These are phyloP conservation scores for Drosophila monieri DNA, from an alignment of 2,888 invertebrate species.

Conservation along the genomic window DNA sequence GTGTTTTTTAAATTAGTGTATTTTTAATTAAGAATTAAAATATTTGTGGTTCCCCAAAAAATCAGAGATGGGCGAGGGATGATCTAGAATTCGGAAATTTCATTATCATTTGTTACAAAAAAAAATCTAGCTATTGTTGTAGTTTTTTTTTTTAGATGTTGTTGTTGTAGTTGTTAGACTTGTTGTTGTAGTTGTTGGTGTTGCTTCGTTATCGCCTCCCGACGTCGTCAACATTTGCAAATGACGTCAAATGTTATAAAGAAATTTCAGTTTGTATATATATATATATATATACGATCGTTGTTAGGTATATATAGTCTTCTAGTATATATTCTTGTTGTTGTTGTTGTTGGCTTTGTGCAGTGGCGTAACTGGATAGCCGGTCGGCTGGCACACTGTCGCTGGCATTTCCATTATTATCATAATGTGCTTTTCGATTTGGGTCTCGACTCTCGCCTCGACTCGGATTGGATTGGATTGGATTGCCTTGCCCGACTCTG, in stretches of 20 bases:
- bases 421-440: constrained; percentile 65
- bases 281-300: not conserved
- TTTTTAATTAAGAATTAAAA: not conserved
- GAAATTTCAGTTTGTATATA: constrained; percentile 39
- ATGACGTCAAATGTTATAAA: constrained; percentile 70
- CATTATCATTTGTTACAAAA: not conserved
- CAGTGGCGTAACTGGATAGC: constrained; percentile 52
- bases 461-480: constrained; percentile 19
- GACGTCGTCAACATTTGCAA: constrained; percentile 63
- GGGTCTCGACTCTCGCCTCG: constrained; percentile 6
- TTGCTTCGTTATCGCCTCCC: constrained; percentile 62
- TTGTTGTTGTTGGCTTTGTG: constrained; percentile 32
- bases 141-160: not conserved
- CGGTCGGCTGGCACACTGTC: constrained; percentile 8
- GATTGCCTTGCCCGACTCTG: constrained; percentile 58
- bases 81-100: not conserved
- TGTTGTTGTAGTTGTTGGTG: constrained; percentile 37
- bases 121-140: not conserved
- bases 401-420: constrained; percentile 73
- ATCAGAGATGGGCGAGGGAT: not conserved
- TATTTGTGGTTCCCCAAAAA: constrained; percentile 1
- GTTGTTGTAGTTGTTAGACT: constrained; percentile 1
- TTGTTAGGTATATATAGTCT: not conserved
- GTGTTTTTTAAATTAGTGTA: not conserved
- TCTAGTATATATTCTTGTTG: constrained; percentile 1